A percentile compares a stretch with the other conserved stretches of the same genome.
Conservation (phyloP, 2,113 vertebrate species). For the Pica pica region DNA sequence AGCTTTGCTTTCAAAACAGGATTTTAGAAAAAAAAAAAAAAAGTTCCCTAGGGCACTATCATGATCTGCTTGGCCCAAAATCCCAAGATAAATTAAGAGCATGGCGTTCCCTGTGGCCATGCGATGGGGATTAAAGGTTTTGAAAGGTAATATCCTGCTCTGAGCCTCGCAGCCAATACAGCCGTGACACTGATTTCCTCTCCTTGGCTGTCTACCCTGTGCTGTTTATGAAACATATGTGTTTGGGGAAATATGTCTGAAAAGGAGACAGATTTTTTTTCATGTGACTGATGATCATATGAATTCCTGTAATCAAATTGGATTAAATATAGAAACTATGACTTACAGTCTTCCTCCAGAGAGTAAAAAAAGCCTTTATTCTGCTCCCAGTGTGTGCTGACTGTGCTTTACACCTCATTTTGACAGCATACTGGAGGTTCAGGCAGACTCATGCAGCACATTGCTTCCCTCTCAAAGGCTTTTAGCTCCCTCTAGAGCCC, state of each 20-base stretch:
- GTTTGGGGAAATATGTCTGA: constrained; percentile 4
- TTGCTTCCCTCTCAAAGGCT: not conserved
- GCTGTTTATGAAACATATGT: constrained; percentile 10
- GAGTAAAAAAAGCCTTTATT: not conserved
- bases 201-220: not conserved
- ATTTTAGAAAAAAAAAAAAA: not conserved
- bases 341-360: not conserved
- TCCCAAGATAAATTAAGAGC: not conserved
- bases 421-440: not conserved
- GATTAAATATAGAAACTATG: constrained; percentile 25
- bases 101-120: accelerated
- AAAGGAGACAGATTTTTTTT: not conserved
- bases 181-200: not conserved
- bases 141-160: constrained; percentile 42
- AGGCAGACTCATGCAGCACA: not conserved
- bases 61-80: not conserved
- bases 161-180: not conserved
- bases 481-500: constrained; percentile 65
- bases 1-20: not conserved
- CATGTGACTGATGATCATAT: not conserved
- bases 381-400: not conserved
- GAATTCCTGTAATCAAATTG: constrained; percentile 20
- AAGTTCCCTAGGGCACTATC: not conserved
- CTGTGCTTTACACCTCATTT: not conserved
- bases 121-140: not conserved